These are phyloP conservation scores for Chaetodon trifascialis DNA, from an alignment of 2,113 vertebrate species.

Conservation along the genomic window DNA sequence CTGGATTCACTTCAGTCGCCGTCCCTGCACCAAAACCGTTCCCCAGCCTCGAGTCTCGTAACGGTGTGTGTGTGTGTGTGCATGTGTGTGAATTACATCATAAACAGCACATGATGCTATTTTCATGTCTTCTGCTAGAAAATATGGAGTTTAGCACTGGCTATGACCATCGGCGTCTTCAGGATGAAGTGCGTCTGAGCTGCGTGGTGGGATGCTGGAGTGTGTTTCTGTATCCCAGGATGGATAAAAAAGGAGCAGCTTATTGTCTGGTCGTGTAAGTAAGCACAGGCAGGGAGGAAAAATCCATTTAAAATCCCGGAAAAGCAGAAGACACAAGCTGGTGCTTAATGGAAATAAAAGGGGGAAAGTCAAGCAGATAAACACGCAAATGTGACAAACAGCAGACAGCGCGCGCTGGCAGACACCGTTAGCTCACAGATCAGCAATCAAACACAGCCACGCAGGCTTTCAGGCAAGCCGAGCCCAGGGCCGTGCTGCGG, in stretches of 20 bases:
- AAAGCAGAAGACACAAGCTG: background rate
- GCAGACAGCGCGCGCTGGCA: constrained; percentile 18
- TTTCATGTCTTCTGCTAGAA: constrained; percentile 29
- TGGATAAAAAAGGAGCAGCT: constrained; percentile 61
- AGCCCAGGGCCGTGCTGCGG: constrained; percentile 63
- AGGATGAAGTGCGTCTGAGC: constrained; percentile 22
- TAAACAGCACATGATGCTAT: constrained; percentile 34
- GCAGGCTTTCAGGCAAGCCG: constrained; percentile 48
- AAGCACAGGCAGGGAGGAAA: background rate
- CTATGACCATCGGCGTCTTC: constrained; percentile 38
- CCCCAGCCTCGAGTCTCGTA: constrained; percentile 64
- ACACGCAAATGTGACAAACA: constrained; percentile 52
- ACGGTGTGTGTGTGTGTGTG: constrained; percentile 24
- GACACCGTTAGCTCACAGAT: constrained; percentile 44
- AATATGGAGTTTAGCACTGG: constrained; percentile 35
- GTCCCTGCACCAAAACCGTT: constrained; percentile 77
- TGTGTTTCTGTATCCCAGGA: constrained; percentile 10
- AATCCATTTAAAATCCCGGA: background rate
- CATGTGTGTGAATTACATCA: constrained; percentile 31
- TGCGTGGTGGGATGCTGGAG: constrained; percentile 4
- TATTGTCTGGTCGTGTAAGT: constrained; percentile 71
- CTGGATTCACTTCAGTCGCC: constrained; percentile 83
- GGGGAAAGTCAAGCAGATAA: constrained; percentile 28
- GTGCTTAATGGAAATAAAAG: constrained; percentile 25
- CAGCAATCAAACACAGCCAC: constrained; percentile 54